phyloP scores from a whole-genome alignment of 2,888 invertebrate genomes.

The Camptogramma bilineatum region DNA sequence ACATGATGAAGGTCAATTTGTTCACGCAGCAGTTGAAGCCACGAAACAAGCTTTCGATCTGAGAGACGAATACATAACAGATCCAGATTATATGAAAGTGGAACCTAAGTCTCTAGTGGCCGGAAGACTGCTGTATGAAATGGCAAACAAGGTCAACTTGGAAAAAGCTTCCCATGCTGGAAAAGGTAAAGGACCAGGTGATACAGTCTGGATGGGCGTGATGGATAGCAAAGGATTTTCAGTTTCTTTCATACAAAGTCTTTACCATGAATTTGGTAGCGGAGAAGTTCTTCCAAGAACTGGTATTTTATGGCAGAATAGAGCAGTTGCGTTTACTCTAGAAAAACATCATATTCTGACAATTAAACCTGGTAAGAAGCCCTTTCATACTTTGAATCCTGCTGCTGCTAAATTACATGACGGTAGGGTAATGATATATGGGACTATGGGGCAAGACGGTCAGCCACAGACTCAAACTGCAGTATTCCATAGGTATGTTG shows the following conservation, averaged over 20 bases:
- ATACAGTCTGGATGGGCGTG: constrained; percentile 77
- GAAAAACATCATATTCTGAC: constrained; percentile 59
- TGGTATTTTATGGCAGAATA: constrained; percentile 77
- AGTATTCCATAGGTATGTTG: constrained; percentile 75
- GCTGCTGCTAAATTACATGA: constrained; percentile 72
- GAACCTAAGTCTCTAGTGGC: constrained; percentile 62
- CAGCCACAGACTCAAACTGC: constrained; percentile 77
- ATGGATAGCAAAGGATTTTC: constrained; percentile 78
- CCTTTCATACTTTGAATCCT: constrained; percentile 73
- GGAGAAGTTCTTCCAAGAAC: constrained; percentile 71
- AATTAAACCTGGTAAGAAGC: constrained; percentile 74
- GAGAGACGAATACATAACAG: constrained; percentile 68
- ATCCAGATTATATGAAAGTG: constrained; percentile 68
- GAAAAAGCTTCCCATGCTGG: constrained; percentile 52
- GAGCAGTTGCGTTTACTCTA: constrained; percentile 67
- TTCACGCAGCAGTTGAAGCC: constrained; percentile 73
- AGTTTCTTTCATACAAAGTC: constrained; percentile 77
- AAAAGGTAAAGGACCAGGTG: constrained; percentile 66
- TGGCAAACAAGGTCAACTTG: constrained; percentile 61
- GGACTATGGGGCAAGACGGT: constrained; percentile 76
- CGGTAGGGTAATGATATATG: constrained; percentile 73
- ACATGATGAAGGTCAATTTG: constrained; percentile 67
- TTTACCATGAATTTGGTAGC: constrained; percentile 71
- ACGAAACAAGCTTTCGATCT: constrained; percentile 66
- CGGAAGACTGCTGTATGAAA: constrained; percentile 55